These are phyloP conservation scores for Acleris emargana DNA, from an alignment of 2,888 invertebrate genomes.

Conservation along the genomic window DNA sequence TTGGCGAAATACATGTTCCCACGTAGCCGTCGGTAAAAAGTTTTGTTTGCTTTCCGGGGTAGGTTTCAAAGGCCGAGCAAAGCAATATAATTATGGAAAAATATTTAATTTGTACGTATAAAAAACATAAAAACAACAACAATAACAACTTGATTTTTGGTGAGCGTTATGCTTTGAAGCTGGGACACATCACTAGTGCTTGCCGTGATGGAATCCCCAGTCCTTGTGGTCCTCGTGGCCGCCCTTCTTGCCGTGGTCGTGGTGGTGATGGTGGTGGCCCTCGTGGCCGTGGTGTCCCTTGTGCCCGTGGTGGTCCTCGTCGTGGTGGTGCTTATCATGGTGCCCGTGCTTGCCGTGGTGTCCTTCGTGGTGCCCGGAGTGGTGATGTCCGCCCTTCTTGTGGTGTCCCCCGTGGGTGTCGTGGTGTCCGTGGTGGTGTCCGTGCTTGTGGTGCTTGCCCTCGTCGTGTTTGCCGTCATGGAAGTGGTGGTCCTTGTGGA, in stretches of 20 bases:
- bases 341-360: slow-evolving; percentile 91
- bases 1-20: too few relatives aligned
- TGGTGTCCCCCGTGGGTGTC: slow-evolving; percentile 89
- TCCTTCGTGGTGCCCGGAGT: slow-evolving; percentile 90
- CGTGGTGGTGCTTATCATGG: slow-evolving; percentile 91
- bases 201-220: slow-evolving; percentile 86
- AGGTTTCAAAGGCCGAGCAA: background rate
- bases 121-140: slow-evolving; percentile 61
- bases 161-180: slow-evolving; percentile 45
- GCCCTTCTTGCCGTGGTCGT: slow-evolving; percentile 90
- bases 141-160: slow-evolving; percentile 70
- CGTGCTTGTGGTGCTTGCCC: slow-evolving; percentile 92
- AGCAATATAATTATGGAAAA: slow-evolving; percentile 36
- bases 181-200: slow-evolving; percentile 59
- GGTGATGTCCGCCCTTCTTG: slow-evolving; percentile 91
- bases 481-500: slow-evolving; percentile 94
- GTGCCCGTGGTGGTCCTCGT: slow-evolving; percentile 90
- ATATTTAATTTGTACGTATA: slow-evolving; percentile 60
- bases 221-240: slow-evolving; percentile 89
- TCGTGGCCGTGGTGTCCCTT: slow-evolving; percentile 91
- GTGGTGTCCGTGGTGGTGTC: slow-evolving; percentile 89
- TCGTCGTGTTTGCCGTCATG: slow-evolving; percentile 93
- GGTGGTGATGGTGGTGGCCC: slow-evolving; percentile 88
- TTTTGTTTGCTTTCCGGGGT: too few relatives aligned
- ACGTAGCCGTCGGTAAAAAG: too few relatives aligned